A percentile compares a stretch with the other conserved stretches of the same genome.
phyloP scores from a whole-genome alignment of 1,140 invertebrate species.

The Colletes gigas region DNA sequence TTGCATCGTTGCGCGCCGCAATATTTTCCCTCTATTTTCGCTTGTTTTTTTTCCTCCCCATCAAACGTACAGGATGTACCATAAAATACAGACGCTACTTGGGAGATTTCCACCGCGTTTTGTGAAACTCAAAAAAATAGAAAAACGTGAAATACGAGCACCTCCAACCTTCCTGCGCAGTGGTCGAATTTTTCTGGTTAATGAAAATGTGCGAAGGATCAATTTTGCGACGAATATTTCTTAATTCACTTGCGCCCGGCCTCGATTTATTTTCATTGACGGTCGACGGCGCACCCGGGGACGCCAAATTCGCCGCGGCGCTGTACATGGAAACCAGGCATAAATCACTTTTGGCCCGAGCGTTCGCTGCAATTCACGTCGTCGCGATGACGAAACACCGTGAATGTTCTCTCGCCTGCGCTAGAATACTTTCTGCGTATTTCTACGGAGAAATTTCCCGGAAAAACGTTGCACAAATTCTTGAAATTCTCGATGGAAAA shows the following conservation, averaged over 20 bases:
- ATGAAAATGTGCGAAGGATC: not conserved
- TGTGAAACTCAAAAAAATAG: too few species aligned
- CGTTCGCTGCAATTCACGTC: slow-evolving; percentile 63
- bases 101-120: not conserved
- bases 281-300: slow-evolving; percentile 34
- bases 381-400: slow-evolving; percentile 63
- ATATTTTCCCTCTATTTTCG: slow-evolving; percentile 41
- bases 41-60: slow-evolving; percentile 5
- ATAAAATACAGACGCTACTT: not conserved
- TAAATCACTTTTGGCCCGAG: slow-evolving; percentile 62
- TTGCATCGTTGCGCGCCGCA: slow-evolving; percentile 45
- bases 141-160: too few species aligned
- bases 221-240: slow-evolving; percentile 48
- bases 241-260: slow-evolving; percentile 57
- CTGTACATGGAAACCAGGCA: slow-evolving; percentile 47
- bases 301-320: slow-evolving; percentile 19
- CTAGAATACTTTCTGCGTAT: not conserved
- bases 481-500: not conserved
- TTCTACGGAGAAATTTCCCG: slow-evolving; percentile 2
- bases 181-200: not conserved
- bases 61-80: not conserved
- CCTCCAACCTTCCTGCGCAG: too few species aligned
- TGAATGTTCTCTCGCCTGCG: slow-evolving; percentile 30
- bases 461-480: slow-evolving; percentile 12
- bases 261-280: slow-evolving; percentile 64